phyloP scores from a whole-genome alignment of 2,797 vertebrate genomes.

The Sparus aurata region DNA sequence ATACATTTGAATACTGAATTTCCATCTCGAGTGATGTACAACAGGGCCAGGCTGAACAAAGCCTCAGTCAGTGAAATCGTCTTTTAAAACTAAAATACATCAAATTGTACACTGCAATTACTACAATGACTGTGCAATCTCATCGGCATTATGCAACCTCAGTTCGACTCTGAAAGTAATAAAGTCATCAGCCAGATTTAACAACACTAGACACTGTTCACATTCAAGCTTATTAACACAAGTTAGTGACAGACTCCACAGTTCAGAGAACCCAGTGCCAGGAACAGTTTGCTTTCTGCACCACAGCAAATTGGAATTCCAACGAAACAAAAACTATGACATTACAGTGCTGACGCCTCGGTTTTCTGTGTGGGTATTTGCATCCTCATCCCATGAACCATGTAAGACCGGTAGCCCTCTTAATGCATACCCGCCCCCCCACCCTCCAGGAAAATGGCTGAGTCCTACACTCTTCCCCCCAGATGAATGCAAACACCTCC shows the following conservation, averaged over 20 bases:
- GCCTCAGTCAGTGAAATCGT: neutral
- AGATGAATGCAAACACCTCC: neutral
- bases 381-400: neutral
- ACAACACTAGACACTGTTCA: neutral
- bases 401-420: neutral
- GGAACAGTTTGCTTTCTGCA: neutral
- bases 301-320: neutral
- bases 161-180: too few species aligned
- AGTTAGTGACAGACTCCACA: neutral
- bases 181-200: neutral
- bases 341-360: slow-evolving; percentile 27
- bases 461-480: slow-evolving; percentile 4
- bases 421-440: neutral
- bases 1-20: slow-evolving; percentile 7
- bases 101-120: neutral
- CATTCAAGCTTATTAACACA: neutral
- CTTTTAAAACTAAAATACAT: neutral
- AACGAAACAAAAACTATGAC: neutral
- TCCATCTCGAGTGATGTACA: neutral
- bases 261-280: neutral
- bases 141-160: neutral
- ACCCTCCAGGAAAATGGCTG: neutral
- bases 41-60: neutral
- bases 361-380: slow-evolving; percentile 25
- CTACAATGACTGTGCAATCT: neutral